These are phyloP conservation scores for Platycercus adscitus DNA, from an alignment of 2,113 vertebrate species.

Conservation along the genomic window DNA sequence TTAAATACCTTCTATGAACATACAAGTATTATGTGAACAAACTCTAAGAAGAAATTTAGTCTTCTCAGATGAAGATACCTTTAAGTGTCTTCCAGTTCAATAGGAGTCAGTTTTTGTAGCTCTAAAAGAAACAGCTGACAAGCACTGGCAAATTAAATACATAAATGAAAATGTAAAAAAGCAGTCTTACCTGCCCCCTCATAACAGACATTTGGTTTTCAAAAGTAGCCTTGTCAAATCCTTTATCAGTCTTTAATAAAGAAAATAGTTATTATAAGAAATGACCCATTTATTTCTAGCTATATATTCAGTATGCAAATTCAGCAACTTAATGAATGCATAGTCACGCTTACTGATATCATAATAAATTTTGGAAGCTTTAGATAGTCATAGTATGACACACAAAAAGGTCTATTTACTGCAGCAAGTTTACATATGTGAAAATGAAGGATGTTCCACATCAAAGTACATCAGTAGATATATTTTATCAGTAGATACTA, in stretches of 20 bases:
- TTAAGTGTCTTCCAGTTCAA: neutral
- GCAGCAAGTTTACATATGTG: neutral
- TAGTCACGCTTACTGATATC: neutral
- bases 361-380: neutral
- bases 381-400: neutral
- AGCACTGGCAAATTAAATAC: neutral
- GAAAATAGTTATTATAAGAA: neutral
- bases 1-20: neutral
- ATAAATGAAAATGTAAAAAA: neutral
- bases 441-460: neutral
- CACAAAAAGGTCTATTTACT: neutral
- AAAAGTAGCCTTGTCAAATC: constrained; percentile 94
- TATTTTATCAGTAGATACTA: neutral
- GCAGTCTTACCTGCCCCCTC: constrained; percentile 92
- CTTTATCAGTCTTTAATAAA: constrained; percentile 85
- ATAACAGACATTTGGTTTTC: constrained; percentile 99
- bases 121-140: neutral
- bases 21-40: neutral
- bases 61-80: neutral
- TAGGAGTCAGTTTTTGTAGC: neutral
- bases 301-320: neutral
- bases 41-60: neutral
- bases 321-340: neutral
- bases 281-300: neutral
- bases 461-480: neutral